Evolutionary conservation across 2,888 invertebrate species (phyloP).

Genomic region (Apodemia duryi): DNA sequence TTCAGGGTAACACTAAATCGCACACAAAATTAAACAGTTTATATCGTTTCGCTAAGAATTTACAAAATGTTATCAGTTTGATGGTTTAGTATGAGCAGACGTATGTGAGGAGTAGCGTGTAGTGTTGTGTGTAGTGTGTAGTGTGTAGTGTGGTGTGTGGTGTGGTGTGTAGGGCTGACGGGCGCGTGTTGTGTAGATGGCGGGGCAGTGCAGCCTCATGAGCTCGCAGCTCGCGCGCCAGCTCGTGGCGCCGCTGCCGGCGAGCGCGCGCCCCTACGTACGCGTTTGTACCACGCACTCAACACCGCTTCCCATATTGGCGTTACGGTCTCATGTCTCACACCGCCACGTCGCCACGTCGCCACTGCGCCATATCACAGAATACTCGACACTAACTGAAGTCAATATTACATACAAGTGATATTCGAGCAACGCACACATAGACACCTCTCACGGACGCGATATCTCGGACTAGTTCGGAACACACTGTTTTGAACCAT

Average conservation of each 20-base stretch:
- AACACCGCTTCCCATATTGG: slow-evolving; percentile 74
- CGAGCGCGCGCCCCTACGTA: slow-evolving; percentile 74
- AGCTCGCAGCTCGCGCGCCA: slow-evolving; percentile 81
- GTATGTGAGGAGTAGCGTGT: not conserved
- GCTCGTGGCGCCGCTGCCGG: slow-evolving; percentile 79
- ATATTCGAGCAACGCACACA: too few species aligned
- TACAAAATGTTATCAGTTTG: not conserved
- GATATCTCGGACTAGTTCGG: too few species aligned
- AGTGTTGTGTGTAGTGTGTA: not conserved
- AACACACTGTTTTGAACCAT: too few species aligned
- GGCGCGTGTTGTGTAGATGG: slow-evolving; percentile 61
- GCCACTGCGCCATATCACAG: not conserved
- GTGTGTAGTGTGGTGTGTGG: not conserved
- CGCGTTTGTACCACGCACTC: slow-evolving; percentile 78
- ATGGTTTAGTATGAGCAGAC: not conserved
- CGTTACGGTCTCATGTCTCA: slow-evolving; percentile 33
- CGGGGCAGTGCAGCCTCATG: slow-evolving; percentile 60
- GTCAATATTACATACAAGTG: too few species aligned
- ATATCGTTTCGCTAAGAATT: not conserved
- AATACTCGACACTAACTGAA: too few species aligned
- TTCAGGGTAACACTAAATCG: too few species aligned
- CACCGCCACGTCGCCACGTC: slow-evolving; percentile 6
- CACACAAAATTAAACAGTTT: too few species aligned
- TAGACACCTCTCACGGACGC: too few species aligned
- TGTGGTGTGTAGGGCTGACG: slow-evolving; percentile 16